Evolutionary conservation across 2,113 vertebrate genomes (phyloP).

Genomic region (Rhabdomys dilectus): DNA sequence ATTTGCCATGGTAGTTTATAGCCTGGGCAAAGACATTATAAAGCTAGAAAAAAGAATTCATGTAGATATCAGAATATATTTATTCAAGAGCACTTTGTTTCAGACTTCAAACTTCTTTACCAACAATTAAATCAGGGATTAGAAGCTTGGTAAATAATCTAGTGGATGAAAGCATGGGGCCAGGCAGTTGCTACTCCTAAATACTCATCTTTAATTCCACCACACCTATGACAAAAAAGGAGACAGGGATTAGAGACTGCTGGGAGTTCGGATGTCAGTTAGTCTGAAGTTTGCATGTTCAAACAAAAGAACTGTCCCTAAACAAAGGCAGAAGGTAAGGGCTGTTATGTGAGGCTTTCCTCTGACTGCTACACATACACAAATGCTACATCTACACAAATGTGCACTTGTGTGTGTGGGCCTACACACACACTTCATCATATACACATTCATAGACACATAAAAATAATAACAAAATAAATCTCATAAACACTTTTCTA

Average conservation of each 20-base stretch:
- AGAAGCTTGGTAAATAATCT: not conserved
- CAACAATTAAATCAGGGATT: not conserved
- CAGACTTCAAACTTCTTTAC: not conserved
- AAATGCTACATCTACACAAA: too few relatives aligned
- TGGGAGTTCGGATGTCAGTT: not conserved
- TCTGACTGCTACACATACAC: not conserved
- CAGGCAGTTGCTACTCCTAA: too few relatives aligned
- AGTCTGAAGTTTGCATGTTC: not conserved
- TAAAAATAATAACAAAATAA: not conserved
- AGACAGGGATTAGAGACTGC: not conserved
- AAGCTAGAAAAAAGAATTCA: not conserved
- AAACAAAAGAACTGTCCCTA: not conserved
- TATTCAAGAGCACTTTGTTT: not conserved
- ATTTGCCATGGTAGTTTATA: not conserved
- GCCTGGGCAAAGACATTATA: not conserved
- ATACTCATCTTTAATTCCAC: not conserved
- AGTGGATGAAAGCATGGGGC: too few relatives aligned
- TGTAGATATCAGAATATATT: not conserved
- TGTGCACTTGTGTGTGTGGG: too few relatives aligned
- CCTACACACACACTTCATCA: not conserved
- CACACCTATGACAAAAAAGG: not conserved
- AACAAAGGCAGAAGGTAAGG: not conserved
- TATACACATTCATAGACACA: not conserved
- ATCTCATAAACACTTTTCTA: slow-evolving; percentile 31
- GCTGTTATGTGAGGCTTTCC: not conserved